Evolutionary conservation across 2,113 vertebrate species (phyloP), one percentile per base, ranked within the genome.

Genomic region (Zeus faber): DNA sequence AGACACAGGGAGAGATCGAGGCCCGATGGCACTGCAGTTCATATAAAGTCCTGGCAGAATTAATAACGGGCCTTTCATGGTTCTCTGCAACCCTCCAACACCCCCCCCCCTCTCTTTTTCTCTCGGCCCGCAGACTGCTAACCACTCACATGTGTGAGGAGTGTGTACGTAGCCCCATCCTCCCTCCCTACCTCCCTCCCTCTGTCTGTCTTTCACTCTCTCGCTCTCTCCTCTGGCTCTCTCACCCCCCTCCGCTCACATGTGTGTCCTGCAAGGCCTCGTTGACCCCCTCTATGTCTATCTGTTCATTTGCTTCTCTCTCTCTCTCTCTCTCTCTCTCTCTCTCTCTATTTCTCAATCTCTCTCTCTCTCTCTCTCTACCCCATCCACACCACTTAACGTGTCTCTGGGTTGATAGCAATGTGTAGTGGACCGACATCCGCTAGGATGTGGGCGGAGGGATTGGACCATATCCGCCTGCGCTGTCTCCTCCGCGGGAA

Each of bases 81-180:
- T 64, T 62, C 55, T 49, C 50, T 55, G 65, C 29, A 49, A 6
- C 16, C 16, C 29, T 11, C 33, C n/a, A 47, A 48, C 66, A 58
- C 65, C 54, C 58, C 50, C 49, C 41, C 52, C 47, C 68, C 65
- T 50, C 52, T 64, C 43, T 48, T 65, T 75, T 67, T 65, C 60
- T 68, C 76, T 71, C 55, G 54, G 66, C 63, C 76, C 74, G 51
- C 82, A 81, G 76, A 77, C 77, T 80, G 37, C 77, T 87, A 87
- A 88, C 81, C 79, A 81, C 81, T 87, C 77, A 81, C 85, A 89
- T 85, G 81, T 87, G 86, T 88, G 71, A 53, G 76, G 67, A 80
- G 78, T 74, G 76, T 80, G 82, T 68, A 47, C 11, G 26, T 58
- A 55, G 65, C 53, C 69, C 54, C 74, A 64, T 72, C 72, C 57